A percentile compares a stretch with the other conserved stretches of the same genome.
Evolutionary conservation across 2,888 invertebrate genomes (phyloP).

Genomic region (Lepidochitona cinerea): DNA sequence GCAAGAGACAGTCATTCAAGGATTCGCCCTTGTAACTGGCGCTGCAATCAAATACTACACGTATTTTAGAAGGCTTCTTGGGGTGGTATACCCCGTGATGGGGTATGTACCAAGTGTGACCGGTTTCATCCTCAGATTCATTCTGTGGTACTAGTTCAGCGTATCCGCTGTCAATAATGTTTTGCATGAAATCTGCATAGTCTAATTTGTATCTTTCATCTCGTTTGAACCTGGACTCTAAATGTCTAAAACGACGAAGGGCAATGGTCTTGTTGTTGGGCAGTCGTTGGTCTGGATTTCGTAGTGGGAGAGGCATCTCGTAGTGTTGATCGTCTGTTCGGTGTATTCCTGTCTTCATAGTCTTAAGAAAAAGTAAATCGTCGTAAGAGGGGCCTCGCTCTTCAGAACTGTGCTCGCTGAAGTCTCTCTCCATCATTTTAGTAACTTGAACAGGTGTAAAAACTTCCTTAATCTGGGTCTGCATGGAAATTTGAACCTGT

Average conservation of each 20-base stretch:
- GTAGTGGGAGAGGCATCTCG: too few species aligned
- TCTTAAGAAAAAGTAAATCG: not conserved
- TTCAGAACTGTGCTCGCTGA: not conserved
- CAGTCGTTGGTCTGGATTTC: too few species aligned
- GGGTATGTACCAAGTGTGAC: slow-evolving; percentile 12
- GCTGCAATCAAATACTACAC: slow-evolving; percentile 35
- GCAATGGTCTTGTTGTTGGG: slow-evolving; percentile 23
- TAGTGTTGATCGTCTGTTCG: too few species aligned
- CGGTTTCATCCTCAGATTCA: slow-evolving; percentile 10
- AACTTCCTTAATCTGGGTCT: not conserved
- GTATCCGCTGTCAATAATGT: slow-evolving; percentile 1
- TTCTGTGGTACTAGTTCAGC: not conserved
- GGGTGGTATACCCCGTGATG: slow-evolving; percentile 15
- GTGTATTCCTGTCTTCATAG: too few species aligned
- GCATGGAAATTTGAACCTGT: too few species aligned
- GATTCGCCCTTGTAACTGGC: slow-evolving; percentile 16
- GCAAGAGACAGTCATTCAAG: slow-evolving; percentile 24
- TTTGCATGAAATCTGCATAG: too few species aligned
- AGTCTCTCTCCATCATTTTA: not conserved
- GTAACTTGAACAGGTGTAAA: not conserved
- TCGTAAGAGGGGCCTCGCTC: not conserved
- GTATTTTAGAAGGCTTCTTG: slow-evolving; percentile 13
- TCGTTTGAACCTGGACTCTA: not conserved
- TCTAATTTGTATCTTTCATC: slow-evolving; percentile 11
- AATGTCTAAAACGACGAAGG: not conserved